Evolutionary conservation across 2,888 invertebrate species (phyloP), one percentile per base, ranked within the genome.

Genomic region (Herminia tarsipennalis): DNA sequence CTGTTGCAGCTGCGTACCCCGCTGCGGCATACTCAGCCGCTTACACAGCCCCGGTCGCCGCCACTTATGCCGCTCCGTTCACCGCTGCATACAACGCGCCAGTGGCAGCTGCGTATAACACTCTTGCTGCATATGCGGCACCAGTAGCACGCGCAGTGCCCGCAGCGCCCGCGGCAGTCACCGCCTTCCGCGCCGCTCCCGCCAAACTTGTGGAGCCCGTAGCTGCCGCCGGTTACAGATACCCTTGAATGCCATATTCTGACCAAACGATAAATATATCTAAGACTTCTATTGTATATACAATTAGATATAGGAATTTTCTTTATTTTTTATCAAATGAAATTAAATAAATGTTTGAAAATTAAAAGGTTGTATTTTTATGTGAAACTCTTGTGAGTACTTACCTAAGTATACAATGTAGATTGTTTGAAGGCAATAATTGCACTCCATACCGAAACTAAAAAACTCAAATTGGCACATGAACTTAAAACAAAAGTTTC

Each of bases 171-270:
- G 84, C 94, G 88, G 60, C 73, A 1, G 69, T 66, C 92, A 72
- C 91, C 81, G 66, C 94, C 68, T 81, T 94, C 83, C 66, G 94
- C 58, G 74, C 95, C 92, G 71, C 95, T 89, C 67, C 95, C 89
- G 88, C 95, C 88, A 78, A 95, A 69, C 18, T 94, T 83, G 79
- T 95, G 87, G 67, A 94, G 86, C 81, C 70, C 33, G 64, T 70
- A 22, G 65, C 70, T 20, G 76, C 78, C 22, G 81, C 85, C 17
- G 88, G 87, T 41, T 88, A 89, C 75, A 78, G 86, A 43, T 88
- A 89, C 69, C 88, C 86, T 64, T 89, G 63, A 83, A 64, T 49
- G 73, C 68, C 57, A 52, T 74, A 55, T 45, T 71, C 43, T 42
- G 44, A 74, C 56, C 73, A 39, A 55, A 65, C 72, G 67, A 78